Percentiles rank a stretch among this genome's conserved stretches.
Evolutionary conservation across 2,113 vertebrate species (phyloP).

Genomic region (Thinocorus orbignyianus): DNA sequence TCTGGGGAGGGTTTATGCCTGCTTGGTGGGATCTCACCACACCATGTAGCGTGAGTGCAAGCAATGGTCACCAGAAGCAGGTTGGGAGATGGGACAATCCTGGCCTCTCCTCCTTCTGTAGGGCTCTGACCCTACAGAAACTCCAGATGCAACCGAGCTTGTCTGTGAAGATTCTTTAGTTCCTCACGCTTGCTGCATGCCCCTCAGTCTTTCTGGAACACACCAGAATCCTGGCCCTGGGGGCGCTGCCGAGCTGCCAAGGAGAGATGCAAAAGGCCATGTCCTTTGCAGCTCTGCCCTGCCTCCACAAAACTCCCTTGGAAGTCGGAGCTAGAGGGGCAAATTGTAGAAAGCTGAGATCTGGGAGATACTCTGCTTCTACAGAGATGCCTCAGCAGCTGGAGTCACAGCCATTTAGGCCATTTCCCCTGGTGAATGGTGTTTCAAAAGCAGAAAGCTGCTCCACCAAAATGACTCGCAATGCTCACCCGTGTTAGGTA

Average conservation of each 20-base stretch:
- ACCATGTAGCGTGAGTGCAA: too few species aligned
- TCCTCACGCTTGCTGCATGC: background rate
- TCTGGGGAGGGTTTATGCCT: background rate
- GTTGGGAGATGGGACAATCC: background rate
- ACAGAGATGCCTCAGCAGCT: background rate
- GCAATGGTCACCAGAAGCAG: background rate
- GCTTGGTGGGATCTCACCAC: background rate
- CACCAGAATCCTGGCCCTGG: background rate
- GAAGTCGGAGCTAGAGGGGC: background rate
- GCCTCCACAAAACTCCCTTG: background rate
- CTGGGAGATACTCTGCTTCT: background rate
- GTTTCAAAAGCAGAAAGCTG: background rate
- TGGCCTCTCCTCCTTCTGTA: background rate
- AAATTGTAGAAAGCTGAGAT: background rate
- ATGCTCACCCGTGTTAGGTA: accelerated
- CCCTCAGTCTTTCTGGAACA: background rate
- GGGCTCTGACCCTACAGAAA: background rate
- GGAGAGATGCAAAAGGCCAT: background rate
- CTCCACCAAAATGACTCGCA: background rate
- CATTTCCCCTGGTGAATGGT: background rate
- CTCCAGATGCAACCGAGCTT: background rate
- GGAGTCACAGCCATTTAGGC: background rate
- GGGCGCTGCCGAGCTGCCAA: background rate
- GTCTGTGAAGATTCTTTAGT: background rate
- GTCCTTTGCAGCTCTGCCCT: background rate